Percentiles rank a stretch among this genome's conserved stretches.
These are phyloP conservation scores for Rhinella marina DNA, from an alignment of 2,797 vertebrate genomes.

Conservation along the genomic window DNA sequence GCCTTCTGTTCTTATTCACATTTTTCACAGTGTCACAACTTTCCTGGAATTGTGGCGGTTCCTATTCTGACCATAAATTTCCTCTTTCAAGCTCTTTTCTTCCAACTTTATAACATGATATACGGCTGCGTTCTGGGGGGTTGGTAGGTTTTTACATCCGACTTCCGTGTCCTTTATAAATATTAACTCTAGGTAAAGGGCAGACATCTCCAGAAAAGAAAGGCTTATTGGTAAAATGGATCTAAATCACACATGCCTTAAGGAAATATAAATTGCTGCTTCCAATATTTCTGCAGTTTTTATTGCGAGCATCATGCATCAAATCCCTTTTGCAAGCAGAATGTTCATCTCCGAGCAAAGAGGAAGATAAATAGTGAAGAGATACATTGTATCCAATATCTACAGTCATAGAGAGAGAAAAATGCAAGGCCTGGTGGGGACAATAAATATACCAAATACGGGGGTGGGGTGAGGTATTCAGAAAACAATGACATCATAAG, in stretches of 20 bases:
- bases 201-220: conserved; percentile 45
- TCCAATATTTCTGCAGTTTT: conserved; percentile 45
- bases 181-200: conserved; percentile 61
- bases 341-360: conserved; percentile 27
- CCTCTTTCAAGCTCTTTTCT: conserved; percentile 14
- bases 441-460: conserved; percentile 23
- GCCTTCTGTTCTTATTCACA: no score
- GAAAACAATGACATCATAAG: conserved; percentile 2
- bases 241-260: conserved; percentile 59
- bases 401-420: conserved; percentile 18
- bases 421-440: background rate
- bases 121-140: conserved; percentile 1
- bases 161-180: conserved; percentile 59
- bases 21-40: no score
- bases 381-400: conserved; percentile 1
- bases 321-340: conserved; percentile 35
- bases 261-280: conserved; percentile 51
- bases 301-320: conserved; percentile 50
- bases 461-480: background rate
- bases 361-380: conserved; percentile 27
- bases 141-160: conserved; percentile 45
- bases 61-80: conserved; percentile 1
- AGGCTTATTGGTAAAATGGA: conserved; percentile 57
- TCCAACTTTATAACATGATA: conserved; percentile 30
- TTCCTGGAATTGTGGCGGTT: background rate